These are phyloP conservation scores for Staurois parvus DNA, from an alignment of 2,797 vertebrate genomes.

Conservation along the genomic window DNA sequence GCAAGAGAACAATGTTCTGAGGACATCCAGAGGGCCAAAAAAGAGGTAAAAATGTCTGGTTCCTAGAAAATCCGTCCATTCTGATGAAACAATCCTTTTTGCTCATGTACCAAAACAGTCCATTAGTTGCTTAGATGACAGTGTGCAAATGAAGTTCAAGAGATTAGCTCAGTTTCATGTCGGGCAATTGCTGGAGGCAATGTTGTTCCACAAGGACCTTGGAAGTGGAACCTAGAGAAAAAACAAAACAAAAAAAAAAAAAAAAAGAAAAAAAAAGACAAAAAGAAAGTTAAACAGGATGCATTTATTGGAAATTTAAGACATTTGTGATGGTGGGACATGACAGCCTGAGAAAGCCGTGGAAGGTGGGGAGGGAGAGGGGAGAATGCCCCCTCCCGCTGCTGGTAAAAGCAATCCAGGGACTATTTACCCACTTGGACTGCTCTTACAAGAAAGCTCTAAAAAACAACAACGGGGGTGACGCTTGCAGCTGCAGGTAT, in stretches of 20 bases:
- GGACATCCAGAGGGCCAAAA: background rate
- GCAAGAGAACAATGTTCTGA: background rate
- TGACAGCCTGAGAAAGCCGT: too few relatives aligned
- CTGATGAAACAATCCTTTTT: background rate
- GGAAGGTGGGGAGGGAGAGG: too few relatives aligned
- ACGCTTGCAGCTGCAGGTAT: too few relatives aligned
- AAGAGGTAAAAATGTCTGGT: background rate
- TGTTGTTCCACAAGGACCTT: conserved; percentile 89
- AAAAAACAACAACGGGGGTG: too few relatives aligned
- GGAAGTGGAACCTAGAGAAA: conserved; percentile 87
- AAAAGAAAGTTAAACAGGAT: background rate
- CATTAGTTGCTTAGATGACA: background rate
- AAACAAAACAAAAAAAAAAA: conserved; percentile 33
- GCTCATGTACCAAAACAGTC: conserved; percentile 8
- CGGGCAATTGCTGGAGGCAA: conserved; percentile 86
- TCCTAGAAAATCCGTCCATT: background rate
- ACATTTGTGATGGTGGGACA: too few relatives aligned
- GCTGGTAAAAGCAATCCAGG: too few relatives aligned
- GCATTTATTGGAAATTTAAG: too few relatives aligned
- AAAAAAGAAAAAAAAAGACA: background rate
- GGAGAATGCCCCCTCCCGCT: too few relatives aligned
- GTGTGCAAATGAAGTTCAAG: conserved; percentile 63
- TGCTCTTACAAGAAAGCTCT: too few relatives aligned
- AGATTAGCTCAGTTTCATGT: conserved; percentile 82
- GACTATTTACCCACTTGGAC: too few relatives aligned